Evolutionary conservation across 1,140 invertebrate species (phyloP).

Genomic region (Hylyphantes graminicola): DNA sequence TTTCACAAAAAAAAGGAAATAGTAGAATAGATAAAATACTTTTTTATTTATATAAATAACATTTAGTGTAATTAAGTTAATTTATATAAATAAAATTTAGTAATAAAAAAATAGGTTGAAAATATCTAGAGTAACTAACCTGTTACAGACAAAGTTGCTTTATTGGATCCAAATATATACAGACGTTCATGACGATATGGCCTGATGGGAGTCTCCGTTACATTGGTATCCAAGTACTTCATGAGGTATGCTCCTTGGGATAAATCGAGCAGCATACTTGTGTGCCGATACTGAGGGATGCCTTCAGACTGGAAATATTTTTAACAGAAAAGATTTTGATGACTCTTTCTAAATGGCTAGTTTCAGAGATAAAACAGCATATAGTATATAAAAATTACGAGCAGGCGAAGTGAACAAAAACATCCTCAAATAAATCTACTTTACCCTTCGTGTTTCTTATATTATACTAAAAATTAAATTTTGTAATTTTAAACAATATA

Average conservation of each 20-base stretch:
- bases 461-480: no score
- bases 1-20: no score
- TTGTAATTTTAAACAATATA: no score
- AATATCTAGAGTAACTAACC: conserved; percentile 68
- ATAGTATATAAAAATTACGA: background rate
- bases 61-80: no score
- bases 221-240: conserved; percentile 94
- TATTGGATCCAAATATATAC: conserved; percentile 94
- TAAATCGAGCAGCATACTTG: conserved; percentile 89
- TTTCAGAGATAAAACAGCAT: no score
- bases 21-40: no score
- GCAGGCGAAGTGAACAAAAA: background rate
- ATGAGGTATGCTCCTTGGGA: conserved; percentile 91
- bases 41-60: no score
- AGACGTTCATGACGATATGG: conserved; percentile 89
- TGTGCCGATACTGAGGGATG: conserved; percentile 89
- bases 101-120: background rate
- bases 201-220: conserved; percentile 90
- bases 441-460: no score
- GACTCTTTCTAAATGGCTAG: no score
- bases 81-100: no score
- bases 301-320: conserved; percentile 81
- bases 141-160: conserved; percentile 85
- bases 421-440: no score
- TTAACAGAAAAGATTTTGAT: background rate